phyloP scores from a whole-genome alignment of 2,888 invertebrate species.

The Caenorhabditis macrosperma region DNA sequence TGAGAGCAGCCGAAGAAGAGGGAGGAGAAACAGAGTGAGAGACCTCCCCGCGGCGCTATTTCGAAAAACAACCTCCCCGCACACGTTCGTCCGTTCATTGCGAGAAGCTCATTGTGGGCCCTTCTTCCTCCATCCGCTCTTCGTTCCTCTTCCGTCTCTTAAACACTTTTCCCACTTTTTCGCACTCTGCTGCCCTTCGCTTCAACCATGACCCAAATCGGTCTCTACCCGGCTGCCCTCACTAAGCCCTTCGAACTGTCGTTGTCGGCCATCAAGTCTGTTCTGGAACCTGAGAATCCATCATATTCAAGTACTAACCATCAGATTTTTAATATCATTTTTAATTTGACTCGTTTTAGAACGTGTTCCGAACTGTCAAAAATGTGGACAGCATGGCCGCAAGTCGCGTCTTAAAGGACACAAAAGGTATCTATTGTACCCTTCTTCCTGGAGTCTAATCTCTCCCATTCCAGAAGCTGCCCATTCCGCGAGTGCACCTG shows the following conservation, averaged over 20 bases:
- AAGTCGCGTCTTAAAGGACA: conserved; percentile 78
- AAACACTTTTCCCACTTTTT: conserved; percentile 24
- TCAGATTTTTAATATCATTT: neutral
- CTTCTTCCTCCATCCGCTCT: conserved; percentile 4
- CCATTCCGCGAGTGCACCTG: conserved; percentile 76
- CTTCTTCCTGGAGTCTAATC: neutral
- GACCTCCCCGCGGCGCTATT: conserved; percentile 60
- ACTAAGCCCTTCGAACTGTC: conserved; percentile 63
- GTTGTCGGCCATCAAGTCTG: conserved; percentile 67
- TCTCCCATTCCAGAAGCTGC: conserved; percentile 68
- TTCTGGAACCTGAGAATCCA: conserved; percentile 69
- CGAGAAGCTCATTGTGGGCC: conserved; percentile 52
- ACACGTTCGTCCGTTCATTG: conserved; percentile 57
- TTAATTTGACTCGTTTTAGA: conserved; percentile 66
- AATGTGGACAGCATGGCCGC: conserved; percentile 77
- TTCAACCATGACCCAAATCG: conserved; percentile 61
- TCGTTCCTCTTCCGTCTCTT: conserved; percentile 10
- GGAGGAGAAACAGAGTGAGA: conserved; percentile 60
- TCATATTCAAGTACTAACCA: conserved; percentile 67
- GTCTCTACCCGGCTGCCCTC: conserved; percentile 59
- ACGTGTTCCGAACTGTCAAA: conserved; percentile 78
- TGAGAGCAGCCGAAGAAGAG: conserved; percentile 50
- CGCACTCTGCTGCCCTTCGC: conserved; percentile 12
- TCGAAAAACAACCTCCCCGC: conserved; percentile 60
- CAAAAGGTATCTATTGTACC: conserved; percentile 61